Evolutionary conservation across 2,113 vertebrate species (phyloP).

Genomic region (Progne subis): DNA sequence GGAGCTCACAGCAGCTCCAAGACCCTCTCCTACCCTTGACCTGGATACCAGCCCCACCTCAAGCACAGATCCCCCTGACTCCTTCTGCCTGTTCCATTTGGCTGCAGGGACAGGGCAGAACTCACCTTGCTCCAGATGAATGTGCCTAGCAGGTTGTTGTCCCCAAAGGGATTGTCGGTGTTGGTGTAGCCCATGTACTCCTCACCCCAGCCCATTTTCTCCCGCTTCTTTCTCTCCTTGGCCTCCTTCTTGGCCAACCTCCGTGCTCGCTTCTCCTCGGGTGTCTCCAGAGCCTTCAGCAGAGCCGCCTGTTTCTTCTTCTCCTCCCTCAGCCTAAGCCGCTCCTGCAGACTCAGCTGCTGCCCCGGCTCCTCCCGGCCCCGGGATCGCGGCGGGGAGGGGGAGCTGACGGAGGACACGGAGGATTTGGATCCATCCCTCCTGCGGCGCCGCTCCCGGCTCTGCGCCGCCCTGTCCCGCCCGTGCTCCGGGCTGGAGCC

Average conservation of each 20-base stretch:
- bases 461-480: neutral
- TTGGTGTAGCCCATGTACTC: slow-evolving; percentile 99
- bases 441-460: neutral
- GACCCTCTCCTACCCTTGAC: neutral
- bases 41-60: too few relatives aligned
- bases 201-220: slow-evolving; percentile 99
- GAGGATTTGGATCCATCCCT: slow-evolving; percentile 74
- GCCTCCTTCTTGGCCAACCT: slow-evolving; percentile 94
- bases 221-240: slow-evolving; percentile 94
- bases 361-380: slow-evolving; percentile 45
- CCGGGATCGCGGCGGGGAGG: neutral
- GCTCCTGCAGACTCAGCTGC: slow-evolving; percentile 74
- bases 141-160: slow-evolving; percentile 95
- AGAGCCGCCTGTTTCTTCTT: slow-evolving; percentile 83
- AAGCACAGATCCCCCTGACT: neutral
- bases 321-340: slow-evolving; percentile 72
- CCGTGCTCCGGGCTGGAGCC: neutral
- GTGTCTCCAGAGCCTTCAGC: slow-evolving; percentile 94
- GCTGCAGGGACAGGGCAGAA: neutral
- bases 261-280: slow-evolving; percentile 93
- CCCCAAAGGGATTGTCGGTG: slow-evolving; percentile 96
- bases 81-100: accelerated
- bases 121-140: slow-evolving; percentile 98
- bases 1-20: neutral
- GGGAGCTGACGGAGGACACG: slow-evolving; percentile 74